These are phyloP conservation scores for Lepidocolaptes lacrymiger DNA, from an alignment of 2,797 vertebrate species.

Conservation along the genomic window DNA sequence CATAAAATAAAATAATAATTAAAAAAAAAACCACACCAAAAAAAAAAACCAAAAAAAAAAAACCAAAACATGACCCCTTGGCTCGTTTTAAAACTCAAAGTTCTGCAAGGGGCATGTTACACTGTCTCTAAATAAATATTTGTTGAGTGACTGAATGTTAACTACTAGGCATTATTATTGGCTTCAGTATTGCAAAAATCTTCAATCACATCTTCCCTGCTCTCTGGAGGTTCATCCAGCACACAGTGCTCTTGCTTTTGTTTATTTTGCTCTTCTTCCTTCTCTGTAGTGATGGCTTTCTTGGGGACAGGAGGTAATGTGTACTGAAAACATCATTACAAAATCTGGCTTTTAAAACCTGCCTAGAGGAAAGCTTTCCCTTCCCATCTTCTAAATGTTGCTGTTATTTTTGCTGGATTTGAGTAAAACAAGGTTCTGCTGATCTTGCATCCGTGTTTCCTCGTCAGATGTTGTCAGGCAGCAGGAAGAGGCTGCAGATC, in stretches of 20 bases:
- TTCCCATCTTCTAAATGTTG: not conserved
- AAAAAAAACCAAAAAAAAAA: no score
- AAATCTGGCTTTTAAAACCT: not conserved
- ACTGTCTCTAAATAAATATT: slow-evolving; percentile 38
- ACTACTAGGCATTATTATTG: not conserved
- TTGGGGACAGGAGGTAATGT: not conserved
- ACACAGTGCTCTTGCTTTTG: not conserved
- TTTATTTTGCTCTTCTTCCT: not conserved
- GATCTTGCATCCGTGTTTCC: not conserved
- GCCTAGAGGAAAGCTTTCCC: fast-evolving
- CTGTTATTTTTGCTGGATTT: not conserved
- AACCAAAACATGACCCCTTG: not conserved
- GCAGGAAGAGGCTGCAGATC: not conserved
- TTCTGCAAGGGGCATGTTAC: not conserved
- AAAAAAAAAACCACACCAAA: not conserved
- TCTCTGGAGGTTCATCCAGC: not conserved
- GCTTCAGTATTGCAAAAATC: slow-evolving; percentile 11
- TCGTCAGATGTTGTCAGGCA: not conserved
- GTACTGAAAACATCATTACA: not conserved
- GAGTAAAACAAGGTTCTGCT: not conserved
- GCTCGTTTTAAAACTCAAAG: not conserved
- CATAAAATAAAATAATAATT: not conserved
- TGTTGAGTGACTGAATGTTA: slow-evolving; percentile 43
- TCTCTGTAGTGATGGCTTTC: not conserved
- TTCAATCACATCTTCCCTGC: not conserved